Evolutionary conservation across 2,888 invertebrate genomes (phyloP).

Genomic region (Drepanosiphum platanoidis): DNA sequence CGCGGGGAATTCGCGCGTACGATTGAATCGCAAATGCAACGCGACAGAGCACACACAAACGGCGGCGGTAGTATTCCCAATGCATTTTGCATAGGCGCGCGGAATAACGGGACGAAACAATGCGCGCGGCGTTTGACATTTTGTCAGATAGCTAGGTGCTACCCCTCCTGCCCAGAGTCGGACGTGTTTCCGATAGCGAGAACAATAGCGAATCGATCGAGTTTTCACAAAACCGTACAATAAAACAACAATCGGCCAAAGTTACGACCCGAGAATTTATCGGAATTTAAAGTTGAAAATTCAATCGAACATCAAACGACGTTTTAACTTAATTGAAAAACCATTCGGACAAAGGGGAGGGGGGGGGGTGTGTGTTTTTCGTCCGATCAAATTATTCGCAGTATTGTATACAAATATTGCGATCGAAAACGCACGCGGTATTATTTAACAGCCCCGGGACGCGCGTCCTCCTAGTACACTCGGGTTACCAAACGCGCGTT

Average conservation of each 20-base stretch:
- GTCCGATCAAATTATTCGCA: neutral
- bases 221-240: neutral
- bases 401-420: too few relatives aligned
- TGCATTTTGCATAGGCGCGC: neutral
- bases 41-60: neutral
- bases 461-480: neutral
- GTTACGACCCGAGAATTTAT: neutral
- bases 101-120: neutral
- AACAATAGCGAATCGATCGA: neutral
- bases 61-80: neutral
- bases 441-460: neutral
- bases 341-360: too few relatives aligned
- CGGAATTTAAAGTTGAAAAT: slow-evolving; percentile 22
- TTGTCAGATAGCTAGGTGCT: neutral
- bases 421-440: neutral
- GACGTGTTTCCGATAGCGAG: neutral
- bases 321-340: slow-evolving; percentile 21
- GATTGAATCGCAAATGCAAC: slow-evolving; percentile 17
- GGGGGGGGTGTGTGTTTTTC: neutral
- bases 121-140: neutral
- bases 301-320: neutral
- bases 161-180: neutral
- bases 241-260: neutral
- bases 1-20: neutral
- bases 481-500: neutral